Percentiles rank a stretch among this genome's conserved stretches.
These are phyloP conservation scores for Lasioglossum villosulum DNA, from an alignment of 2,888 invertebrate genomes.

Conservation along the genomic window DNA sequence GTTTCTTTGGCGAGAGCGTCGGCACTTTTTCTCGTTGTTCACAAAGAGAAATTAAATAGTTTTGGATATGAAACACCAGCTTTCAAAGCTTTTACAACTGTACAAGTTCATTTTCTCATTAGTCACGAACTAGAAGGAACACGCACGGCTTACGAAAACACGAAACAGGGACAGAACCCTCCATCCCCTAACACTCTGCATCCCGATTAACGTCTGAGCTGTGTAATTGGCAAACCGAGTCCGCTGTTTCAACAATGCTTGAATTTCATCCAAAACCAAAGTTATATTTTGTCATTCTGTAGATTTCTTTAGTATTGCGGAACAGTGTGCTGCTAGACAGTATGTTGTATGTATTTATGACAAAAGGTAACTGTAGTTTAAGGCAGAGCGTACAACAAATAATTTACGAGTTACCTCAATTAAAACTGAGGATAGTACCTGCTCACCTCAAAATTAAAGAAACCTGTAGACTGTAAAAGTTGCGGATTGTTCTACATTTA, in stretches of 20 bases:
- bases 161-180: conserved; percentile 53
- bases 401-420: too few relatives aligned
- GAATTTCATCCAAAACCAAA: neutral
- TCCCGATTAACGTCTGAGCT: neutral
- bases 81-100: conserved; percentile 26
- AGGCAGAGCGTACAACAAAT: too few relatives aligned
- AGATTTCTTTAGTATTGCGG: too few relatives aligned
- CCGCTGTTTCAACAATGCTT: neutral
- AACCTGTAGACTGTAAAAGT: too few relatives aligned
- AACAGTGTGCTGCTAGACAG: too few relatives aligned
- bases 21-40: conserved; percentile 42
- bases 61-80: conserved; percentile 41
- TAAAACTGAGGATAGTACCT: too few relatives aligned
- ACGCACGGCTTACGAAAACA: conserved; percentile 63
- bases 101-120: conserved; percentile 13
- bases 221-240: neutral
- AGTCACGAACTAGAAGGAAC: conserved; percentile 31
- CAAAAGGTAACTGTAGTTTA: too few relatives aligned
- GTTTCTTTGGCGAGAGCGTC: conserved; percentile 55
- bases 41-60: conserved; percentile 25
- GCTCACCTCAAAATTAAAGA: too few relatives aligned
- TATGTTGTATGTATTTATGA: too few relatives aligned
- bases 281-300: neutral
- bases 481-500: too few relatives aligned
- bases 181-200: conserved; percentile 24